These are phyloP conservation scores for Ptyas mucosa DNA, from an alignment of 2,113 vertebrate genomes.

Conservation along the genomic window DNA sequence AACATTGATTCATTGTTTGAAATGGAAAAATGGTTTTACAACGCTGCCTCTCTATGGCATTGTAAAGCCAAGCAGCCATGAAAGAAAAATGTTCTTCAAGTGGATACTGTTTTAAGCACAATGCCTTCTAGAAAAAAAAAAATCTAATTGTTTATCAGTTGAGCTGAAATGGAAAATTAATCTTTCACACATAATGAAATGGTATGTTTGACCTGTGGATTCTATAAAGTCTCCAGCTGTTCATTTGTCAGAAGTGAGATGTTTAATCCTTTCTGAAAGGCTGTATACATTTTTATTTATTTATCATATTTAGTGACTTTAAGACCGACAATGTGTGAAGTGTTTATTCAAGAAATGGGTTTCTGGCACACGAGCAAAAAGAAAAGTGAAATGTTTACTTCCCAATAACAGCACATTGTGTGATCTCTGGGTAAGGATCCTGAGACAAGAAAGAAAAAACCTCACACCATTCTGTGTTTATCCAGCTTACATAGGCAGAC, in stretches of 20 bases:
- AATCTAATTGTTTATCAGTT: constrained; percentile 62
- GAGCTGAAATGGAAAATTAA: constrained; percentile 70
- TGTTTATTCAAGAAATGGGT: constrained; percentile 76
- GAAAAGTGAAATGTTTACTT: constrained; percentile 76
- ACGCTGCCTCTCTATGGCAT: background rate
- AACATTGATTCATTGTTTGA: background rate
- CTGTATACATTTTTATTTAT: constrained; percentile 68
- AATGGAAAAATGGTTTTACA: background rate
- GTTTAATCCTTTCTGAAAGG: constrained; percentile 68
- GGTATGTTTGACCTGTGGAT: constrained; percentile 54
- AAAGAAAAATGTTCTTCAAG: constrained; percentile 45
- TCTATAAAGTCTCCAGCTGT: constrained; percentile 57
- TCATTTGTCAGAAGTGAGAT: constrained; percentile 70
- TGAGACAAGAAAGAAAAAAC: constrained; percentile 72
- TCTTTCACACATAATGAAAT: constrained; percentile 64
- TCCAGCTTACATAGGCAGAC: constrained; percentile 80
- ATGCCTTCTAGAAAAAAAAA: constrained; percentile 35
- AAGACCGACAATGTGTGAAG: constrained; percentile 73
- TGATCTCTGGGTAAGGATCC: constrained; percentile 69
- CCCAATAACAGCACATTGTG: constrained; percentile 70
- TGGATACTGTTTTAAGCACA: constrained; percentile 49
- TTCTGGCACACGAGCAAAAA: constrained; percentile 75
- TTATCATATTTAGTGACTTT: constrained; percentile 73
- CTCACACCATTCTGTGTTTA: constrained; percentile 82
- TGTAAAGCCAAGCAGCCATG: background rate